Percentiles rank a stretch among this genome's conserved stretches.
These are phyloP conservation scores for Dasysyrphus tricinctus DNA, from an alignment of 2,888 invertebrate species.

Conservation along the genomic window DNA sequence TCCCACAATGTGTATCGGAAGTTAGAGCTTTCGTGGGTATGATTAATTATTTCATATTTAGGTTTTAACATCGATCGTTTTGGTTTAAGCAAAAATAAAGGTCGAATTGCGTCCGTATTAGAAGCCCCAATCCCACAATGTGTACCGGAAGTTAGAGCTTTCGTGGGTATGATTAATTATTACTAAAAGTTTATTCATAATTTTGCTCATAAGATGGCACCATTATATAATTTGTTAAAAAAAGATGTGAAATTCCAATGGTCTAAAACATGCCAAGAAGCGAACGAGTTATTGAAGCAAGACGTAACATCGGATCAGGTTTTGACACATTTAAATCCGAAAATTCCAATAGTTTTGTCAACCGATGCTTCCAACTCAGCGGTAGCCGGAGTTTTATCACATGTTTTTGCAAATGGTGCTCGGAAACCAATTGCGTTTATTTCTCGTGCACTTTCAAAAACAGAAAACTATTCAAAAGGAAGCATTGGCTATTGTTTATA, in stretches of 20 bases:
- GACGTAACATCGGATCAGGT: too few species aligned
- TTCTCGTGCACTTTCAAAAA: not conserved
- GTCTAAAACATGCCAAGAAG: too few species aligned
- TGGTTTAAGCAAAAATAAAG: slow-evolving; percentile 10
- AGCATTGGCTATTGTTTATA: not conserved
- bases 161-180: slow-evolving; percentile 34
- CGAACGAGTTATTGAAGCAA: too few species aligned
- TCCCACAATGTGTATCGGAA: slow-evolving; percentile 11
- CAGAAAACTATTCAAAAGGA: not conserved
- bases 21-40: slow-evolving; percentile 30
- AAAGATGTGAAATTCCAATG: too few species aligned
- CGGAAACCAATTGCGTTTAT: not conserved
- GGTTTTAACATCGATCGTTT: too few species aligned
- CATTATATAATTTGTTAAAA: too few species aligned
- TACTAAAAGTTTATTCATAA: too few species aligned
- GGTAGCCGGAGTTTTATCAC: not conserved
- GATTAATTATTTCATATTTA: slow-evolving; percentile 35
- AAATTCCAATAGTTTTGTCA: too few species aligned
- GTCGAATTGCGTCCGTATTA: not conserved
- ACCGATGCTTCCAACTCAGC: too few species aligned
- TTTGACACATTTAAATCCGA: too few species aligned
- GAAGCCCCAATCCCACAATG: slow-evolving; percentile 14
- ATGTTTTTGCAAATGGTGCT: not conserved
- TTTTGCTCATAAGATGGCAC: too few species aligned
- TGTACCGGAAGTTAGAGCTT: slow-evolving; percentile 20